Evolutionary conservation across 2,888 invertebrate species (phyloP).

Genomic region (Lasioglossum morio): DNA sequence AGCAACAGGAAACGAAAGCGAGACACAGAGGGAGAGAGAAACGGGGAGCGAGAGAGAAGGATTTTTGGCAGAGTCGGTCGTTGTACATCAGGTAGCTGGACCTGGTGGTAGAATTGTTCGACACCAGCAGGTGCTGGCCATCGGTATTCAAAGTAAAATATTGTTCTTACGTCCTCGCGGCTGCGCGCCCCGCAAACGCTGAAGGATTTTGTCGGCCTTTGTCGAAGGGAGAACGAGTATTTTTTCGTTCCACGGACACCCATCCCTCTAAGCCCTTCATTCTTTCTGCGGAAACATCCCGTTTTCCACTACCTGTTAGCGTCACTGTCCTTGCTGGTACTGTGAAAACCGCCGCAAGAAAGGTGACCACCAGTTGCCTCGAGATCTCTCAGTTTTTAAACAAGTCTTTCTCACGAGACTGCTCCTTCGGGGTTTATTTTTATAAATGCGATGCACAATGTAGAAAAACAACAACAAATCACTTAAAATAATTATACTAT

Average conservation of each 20-base stretch:
- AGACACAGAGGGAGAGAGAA: background rate
- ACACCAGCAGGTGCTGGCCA: conserved; percentile 76
- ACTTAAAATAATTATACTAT: background rate
- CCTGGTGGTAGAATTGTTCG: conserved; percentile 62
- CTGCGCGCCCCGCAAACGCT: conserved; percentile 66
- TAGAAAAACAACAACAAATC: background rate
- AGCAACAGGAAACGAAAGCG: conserved; percentile 14
- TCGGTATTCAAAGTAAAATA: conserved; percentile 79
- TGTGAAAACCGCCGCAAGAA: conserved; percentile 51
- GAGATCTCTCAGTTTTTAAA: conserved; percentile 11
- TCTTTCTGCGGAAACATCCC: conserved; percentile 66
- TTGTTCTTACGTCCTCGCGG: conserved; percentile 77
- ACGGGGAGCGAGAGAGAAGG: background rate
- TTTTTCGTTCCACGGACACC: conserved; percentile 76
- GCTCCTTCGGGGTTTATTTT: background rate
- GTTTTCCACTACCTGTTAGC: conserved; percentile 56
- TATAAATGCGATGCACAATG: background rate
- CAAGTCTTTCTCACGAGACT: conserved; percentile 22
- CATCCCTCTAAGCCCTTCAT: conserved; percentile 78
- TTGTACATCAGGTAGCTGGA: conserved; percentile 54
- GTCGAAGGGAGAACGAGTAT: conserved; percentile 71
- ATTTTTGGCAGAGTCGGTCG: conserved; percentile 47
- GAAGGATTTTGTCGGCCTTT: conserved; percentile 72
- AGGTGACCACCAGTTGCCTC: conserved; percentile 62
- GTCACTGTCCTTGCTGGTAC: conserved; percentile 59